Evolutionary conservation across 2,888 invertebrate species (phyloP), one percentile per base, ranked within the genome.

Genomic region (Ornithoptera priamus): DNA sequence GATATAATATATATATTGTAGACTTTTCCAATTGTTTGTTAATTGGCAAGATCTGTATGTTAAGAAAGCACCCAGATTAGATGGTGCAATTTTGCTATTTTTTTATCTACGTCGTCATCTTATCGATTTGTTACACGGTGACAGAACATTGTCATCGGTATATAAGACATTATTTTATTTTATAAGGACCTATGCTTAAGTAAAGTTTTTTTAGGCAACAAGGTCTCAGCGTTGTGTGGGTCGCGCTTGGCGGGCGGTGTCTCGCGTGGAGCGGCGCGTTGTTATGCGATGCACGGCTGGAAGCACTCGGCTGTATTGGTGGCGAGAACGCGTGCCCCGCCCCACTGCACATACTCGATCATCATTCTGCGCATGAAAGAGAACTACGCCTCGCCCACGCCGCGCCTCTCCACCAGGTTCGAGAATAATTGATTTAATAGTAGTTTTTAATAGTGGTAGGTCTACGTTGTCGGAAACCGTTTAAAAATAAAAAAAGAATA

Each of bases 161-260:
- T 12, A 15, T 46, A 4, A 46, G 15, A 12, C 1, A 46, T 46
- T 15, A 2, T 15, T 12, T 12, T 46, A 2, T 46, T 46, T 1
- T 46, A 46, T 46, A 15, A 15, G 12, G 10, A 10, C 15, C 17
- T 46, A 46, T 15, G 15, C 12, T 46, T 15, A 53, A 18, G 17
- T 66, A 10, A 36, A 15, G 1, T 50, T 22, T 68, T 0, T 62
- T 1, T 82, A 95, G 95, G 83, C 97, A 96, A 87, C 97, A 97
- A 89, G 97, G 97, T 50, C 96, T 98, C 75, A 97, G 97, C 67
- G 97, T 97, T 3, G 93, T 98, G 17, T 97, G 97, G 80, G 98
- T 98, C 24, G 98, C 98, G 0, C 93, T 98, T 67, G 97, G 98
- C 18, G 96, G 96, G 36, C 96, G 97, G 74, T 96, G 97, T 71